These are phyloP conservation scores for Coccyzus lansbergi DNA, from an alignment of 2,797 vertebrate genomes.

Conservation along the genomic window DNA sequence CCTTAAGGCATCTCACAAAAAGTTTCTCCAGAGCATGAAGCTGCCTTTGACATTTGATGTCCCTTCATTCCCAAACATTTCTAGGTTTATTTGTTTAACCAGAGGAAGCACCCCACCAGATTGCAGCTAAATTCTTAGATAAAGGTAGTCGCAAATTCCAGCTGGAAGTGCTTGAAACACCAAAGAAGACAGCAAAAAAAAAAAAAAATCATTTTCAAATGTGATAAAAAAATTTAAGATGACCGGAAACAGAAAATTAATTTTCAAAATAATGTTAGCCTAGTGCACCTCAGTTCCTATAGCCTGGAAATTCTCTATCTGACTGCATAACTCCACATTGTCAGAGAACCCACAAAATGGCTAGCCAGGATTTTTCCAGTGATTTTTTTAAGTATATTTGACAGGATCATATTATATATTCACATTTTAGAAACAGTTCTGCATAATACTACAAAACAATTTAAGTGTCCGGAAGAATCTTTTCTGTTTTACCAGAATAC, in stretches of 20 bases:
- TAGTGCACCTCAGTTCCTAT: background rate
- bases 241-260: background rate
- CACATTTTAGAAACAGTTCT: background rate
- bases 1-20: background rate
- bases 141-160: conserved; percentile 20
- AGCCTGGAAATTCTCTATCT: background rate
- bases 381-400: background rate
- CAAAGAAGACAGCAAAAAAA: background rate
- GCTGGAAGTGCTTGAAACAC: background rate
- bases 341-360: background rate
- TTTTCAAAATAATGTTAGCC: background rate
- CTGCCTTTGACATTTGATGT: background rate
- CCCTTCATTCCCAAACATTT: background rate
- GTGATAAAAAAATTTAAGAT: background rate
- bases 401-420: background rate
- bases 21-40: background rate
- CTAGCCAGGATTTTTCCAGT: background rate
- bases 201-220: background rate
- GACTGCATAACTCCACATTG: background rate
- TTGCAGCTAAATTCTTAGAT: background rate
- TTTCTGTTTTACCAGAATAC: background rate
- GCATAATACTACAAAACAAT: background rate
- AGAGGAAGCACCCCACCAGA: background rate
- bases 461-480: background rate
- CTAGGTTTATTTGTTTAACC: conserved; percentile 34